Conservation (phyloP, 2,797 vertebrate species). For the Cuniculus paca region DNA sequence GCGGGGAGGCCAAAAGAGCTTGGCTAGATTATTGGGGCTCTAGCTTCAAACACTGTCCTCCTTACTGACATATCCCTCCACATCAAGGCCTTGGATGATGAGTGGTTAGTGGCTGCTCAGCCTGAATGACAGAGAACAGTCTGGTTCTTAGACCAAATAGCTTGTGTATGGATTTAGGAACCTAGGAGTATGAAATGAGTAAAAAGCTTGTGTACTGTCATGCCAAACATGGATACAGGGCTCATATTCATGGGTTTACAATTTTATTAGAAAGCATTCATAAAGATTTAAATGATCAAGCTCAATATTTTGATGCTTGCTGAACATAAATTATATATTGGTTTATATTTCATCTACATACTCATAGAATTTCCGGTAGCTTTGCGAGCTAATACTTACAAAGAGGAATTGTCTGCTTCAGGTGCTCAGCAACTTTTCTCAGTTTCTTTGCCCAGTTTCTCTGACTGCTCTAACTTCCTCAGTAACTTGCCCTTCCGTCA, state of each 20-base stretch:
- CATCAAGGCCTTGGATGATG: background rate
- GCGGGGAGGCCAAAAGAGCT: fast-evolving
- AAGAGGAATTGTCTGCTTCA: background rate
- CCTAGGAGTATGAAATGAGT: background rate
- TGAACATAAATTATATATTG: constrained; percentile 30
- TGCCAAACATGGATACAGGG: background rate
- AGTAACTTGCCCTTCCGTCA: background rate
- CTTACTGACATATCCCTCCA: background rate
- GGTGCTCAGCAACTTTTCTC: background rate
- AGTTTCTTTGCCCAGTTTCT: background rate
- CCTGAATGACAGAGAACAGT: background rate
- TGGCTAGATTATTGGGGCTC: background rate
- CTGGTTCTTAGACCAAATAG: background rate
- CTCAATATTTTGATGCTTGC: constrained; percentile 39
- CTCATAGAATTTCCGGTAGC: constrained; percentile 26
- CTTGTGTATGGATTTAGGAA: background rate
- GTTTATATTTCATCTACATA: background rate
- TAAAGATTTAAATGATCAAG: constrained; percentile 28
- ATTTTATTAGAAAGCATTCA: constrained; percentile 46
- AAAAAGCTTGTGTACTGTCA: background rate
- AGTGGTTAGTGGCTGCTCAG: background rate
- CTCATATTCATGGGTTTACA: background rate
- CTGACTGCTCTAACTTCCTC: background rate
- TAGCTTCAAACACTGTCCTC: background rate
- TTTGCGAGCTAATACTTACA: background rate